Evolutionary conservation across 2,113 vertebrate species (phyloP), one percentile per base, ranked within the genome.

Genomic region (Chloropsis cyanopogon): DNA sequence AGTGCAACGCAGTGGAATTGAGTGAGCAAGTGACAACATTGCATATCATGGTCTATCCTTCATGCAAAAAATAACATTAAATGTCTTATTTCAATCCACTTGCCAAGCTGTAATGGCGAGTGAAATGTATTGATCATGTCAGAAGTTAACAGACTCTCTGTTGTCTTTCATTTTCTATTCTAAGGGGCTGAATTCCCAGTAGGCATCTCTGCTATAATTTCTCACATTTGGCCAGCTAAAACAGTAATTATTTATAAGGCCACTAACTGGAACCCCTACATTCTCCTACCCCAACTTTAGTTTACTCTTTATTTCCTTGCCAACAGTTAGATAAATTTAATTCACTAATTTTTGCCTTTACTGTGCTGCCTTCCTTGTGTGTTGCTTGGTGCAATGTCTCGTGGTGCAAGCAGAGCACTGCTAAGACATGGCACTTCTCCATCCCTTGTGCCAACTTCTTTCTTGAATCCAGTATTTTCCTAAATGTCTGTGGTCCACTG

Each of bases 401-500:
- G 4, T 52, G 79, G 59, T 59, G 35, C 50, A 73, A 56, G 39
- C 33, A 28, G 68, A 81, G n/a, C 70, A 12, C 53, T 77, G 57
- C 75, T 78, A 8, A 65, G 71, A 59, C 82, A 61, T 63, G 71
- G 37, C 52, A 24, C 68, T 73, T 71, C 77, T 94, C 60, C 53
- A 42, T 64, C 33, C 37, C 53, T 88, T 7, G 1, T 92, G 86
- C 83, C 72, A 89, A 2, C 26, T 82, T 64, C 39, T 84, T 82
- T 61, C 64, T 86, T 69, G 47, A 92, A 63, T 65, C 60, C 64
- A 69, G 17, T 63, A 7, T 79, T 91, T 94, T 88, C 68, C 65
- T 68, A 71, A 93, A 94, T 83, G 72, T 92, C 85, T 96, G 92
- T 93, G 94, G 90, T 92, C 79, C 79, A 41, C 90, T 93, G 92